Percentiles rank a stretch among this genome's conserved stretches.
These are phyloP conservation scores for Drosophila robusta DNA, from an alignment of 2,888 invertebrate species.

Conservation along the genomic window DNA sequence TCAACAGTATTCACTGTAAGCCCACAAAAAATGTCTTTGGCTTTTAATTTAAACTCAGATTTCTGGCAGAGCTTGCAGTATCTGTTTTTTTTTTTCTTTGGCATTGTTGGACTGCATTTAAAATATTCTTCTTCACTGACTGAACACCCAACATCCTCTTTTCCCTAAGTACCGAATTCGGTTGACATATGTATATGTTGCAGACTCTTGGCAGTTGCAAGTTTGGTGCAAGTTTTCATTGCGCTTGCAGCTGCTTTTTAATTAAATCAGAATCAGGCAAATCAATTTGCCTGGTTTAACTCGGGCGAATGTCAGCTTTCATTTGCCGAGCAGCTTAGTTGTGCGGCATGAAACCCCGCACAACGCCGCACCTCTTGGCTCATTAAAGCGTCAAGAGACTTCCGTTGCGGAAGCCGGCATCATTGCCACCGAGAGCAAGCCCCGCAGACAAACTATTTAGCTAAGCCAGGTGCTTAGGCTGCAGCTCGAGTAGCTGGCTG, in stretches of 20 bases:
- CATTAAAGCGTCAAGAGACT: constrained; percentile 70
- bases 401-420: constrained; percentile 49
- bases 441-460: constrained; percentile 44
- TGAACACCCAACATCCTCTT: background rate
- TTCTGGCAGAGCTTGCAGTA: constrained; percentile 1
- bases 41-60: constrained; percentile 22
- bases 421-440: constrained; percentile 14
- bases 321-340: constrained; percentile 33
- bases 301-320: constrained; percentile 34
- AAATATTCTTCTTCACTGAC: background rate
- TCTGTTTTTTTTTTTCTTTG: background rate
- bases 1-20: constrained; percentile 15
- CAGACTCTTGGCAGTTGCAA: constrained; percentile 4
- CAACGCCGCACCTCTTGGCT: constrained; percentile 36
- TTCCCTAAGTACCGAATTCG: constrained; percentile 1
- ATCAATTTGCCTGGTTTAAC: constrained; percentile 50
- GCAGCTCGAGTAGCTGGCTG: constrained; percentile 28
- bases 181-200: constrained; percentile 25
- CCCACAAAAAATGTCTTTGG: background rate
- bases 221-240: constrained; percentile 33
- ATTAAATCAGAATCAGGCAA: constrained; percentile 65
- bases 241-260: constrained; percentile 62
- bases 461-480: constrained; percentile 40
- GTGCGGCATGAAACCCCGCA: constrained; percentile 1
- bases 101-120: constrained; percentile 6